Percentiles rank a stretch among this genome's conserved stretches.
These are phyloP conservation scores for Palythoa grandis DNA, from an alignment of 92 coral and sea anemone genomes.

Conservation along the genomic window DNA sequence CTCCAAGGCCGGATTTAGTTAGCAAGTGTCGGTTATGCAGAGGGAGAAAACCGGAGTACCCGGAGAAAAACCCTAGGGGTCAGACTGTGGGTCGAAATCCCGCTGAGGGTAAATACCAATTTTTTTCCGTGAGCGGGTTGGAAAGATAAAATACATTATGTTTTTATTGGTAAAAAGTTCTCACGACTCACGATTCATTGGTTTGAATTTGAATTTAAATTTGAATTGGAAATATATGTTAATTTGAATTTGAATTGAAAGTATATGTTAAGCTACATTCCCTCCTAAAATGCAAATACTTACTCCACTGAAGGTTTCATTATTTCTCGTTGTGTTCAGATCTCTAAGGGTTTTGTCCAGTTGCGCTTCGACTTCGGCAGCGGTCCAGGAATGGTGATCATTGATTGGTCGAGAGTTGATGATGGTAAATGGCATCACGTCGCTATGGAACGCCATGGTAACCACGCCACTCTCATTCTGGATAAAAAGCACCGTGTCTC, in stretches of 20 bases:
- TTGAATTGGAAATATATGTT: not conserved
- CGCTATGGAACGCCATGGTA: constrained; percentile 88
- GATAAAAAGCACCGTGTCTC: constrained; percentile 87
- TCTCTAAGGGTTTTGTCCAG: constrained; percentile 88
- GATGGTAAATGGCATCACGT: constrained; percentile 98
- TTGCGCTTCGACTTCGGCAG: constrained; percentile 97
- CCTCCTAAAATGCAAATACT: not conserved
- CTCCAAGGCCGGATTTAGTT: not conserved
- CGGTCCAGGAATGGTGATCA: constrained; percentile 89
- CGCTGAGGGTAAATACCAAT: no score
- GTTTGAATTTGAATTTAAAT: not conserved
- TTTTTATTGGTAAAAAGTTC: not conserved
- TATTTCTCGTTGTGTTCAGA: constrained; percentile 50
- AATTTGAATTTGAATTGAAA: not conserved
- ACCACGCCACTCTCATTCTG: constrained; percentile 90
- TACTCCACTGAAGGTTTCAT: not conserved
- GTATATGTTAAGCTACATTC: not conserved
- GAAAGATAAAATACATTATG: not conserved
- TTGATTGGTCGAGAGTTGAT: constrained; percentile 85
- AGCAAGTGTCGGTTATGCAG: not conserved
- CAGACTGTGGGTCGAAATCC: no score
- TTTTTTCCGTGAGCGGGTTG: no score
- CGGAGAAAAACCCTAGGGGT: no score
- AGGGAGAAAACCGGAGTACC: not conserved
- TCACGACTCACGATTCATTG: not conserved